phyloP scores from a whole-genome alignment of 1,140 invertebrate species.

The Anastrepha ludens region DNA sequence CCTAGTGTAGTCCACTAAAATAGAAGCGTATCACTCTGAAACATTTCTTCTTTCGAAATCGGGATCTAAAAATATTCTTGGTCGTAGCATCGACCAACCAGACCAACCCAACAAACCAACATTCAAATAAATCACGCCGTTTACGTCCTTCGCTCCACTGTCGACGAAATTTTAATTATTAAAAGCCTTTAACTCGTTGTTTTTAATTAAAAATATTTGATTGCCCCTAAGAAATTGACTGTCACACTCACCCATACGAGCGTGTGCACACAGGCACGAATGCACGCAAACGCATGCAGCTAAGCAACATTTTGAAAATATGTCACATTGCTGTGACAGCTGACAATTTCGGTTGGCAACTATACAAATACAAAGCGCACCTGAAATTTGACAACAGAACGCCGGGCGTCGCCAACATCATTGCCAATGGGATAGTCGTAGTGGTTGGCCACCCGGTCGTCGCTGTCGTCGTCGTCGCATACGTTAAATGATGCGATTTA shows the following conservation, averaged over 20 bases:
- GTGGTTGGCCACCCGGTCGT: not conserved
- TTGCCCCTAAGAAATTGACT: slow-evolving; percentile 21
- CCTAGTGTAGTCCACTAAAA: too few species aligned
- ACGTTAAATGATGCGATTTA: slow-evolving; percentile 41
- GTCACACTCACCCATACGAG: not conserved
- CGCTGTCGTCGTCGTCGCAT: not conserved
- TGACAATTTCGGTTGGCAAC: slow-evolving; percentile 42
- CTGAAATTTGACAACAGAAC: not conserved
- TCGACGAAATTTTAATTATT: not conserved
- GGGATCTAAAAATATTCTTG: too few species aligned
- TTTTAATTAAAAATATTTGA: slow-evolving; percentile 52
- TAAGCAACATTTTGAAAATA: slow-evolving; percentile 15
- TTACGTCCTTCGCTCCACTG: not conserved
- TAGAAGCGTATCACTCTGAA: too few species aligned
- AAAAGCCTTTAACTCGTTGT: slow-evolving; percentile 21
- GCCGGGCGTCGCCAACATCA: not conserved
- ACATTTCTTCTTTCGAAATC: too few species aligned
- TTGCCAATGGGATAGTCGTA: not conserved
- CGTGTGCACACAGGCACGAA: not conserved
- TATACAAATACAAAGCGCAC: not conserved
- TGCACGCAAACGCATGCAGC: not conserved
- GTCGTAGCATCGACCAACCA: too few species aligned
- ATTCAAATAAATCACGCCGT: not conserved
- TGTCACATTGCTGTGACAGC: slow-evolving; percentile 50
- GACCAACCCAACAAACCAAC: not conserved